Conservation (phyloP, 2,797 vertebrate species). For the Dendrocincla fuliginosa region DNA sequence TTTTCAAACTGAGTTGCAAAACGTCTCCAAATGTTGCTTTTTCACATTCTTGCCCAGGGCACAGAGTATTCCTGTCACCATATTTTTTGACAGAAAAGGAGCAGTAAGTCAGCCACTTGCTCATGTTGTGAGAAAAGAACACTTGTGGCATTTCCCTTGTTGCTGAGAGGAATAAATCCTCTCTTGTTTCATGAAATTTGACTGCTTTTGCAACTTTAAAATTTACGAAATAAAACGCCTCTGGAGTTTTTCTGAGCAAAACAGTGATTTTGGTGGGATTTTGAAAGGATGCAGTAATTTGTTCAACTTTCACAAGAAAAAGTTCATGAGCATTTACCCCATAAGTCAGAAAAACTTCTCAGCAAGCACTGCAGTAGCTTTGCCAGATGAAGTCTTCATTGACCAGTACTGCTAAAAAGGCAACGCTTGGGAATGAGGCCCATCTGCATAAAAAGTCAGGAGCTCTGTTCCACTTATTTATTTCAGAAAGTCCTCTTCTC, state of each 20-base stretch:
- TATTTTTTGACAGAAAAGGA: background rate
- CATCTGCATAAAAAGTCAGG: background rate
- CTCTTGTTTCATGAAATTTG: background rate
- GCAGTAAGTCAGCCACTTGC: background rate
- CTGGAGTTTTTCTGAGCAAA: background rate
- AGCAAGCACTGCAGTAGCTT: background rate
- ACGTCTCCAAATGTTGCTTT: background rate
- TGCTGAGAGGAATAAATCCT: background rate
- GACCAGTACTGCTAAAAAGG: background rate
- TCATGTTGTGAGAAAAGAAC: background rate
- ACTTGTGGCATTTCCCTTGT: background rate
- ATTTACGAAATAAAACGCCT: background rate
- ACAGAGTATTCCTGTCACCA: background rate
- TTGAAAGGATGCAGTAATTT: slow-evolving; percentile 3
- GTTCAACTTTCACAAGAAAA: background rate
- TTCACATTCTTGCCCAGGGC: background rate
- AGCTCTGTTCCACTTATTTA: background rate
- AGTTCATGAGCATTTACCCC: background rate
- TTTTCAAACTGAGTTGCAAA: background rate
- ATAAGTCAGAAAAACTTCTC: background rate
- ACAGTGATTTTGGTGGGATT: background rate
- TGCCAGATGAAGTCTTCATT: background rate
- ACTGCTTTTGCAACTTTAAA: background rate
- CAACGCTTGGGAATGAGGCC: background rate
- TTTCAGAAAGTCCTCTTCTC: background rate